These are phyloP conservation scores for Hirundichthys speculiger DNA, from an alignment of 2,113 vertebrate species.

Conservation along the genomic window DNA sequence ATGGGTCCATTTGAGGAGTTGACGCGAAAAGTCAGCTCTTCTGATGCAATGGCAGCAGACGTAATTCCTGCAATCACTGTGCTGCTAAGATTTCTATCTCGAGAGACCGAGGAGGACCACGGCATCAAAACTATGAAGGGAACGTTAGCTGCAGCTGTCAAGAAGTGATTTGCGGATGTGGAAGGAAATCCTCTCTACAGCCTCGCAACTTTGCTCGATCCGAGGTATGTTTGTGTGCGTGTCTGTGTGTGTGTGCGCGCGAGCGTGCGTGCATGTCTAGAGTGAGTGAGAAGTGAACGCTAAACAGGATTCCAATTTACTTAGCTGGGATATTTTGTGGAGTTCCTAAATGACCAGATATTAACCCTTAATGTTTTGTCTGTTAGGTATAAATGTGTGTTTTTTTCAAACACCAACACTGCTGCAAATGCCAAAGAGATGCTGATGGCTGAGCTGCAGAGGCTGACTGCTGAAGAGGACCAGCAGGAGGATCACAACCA, in stretches of 20 bases:
- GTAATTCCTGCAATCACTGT: slow-evolving; percentile 41
- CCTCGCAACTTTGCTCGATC: not conserved
- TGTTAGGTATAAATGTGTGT: not conserved
- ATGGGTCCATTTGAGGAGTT: too few relatives aligned
- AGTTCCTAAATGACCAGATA: too few relatives aligned
- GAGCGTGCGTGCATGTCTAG: too few relatives aligned
- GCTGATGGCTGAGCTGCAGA: not conserved
- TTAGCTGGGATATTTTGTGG: too few relatives aligned
- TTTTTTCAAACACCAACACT: not conserved
- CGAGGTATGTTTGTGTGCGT: not conserved
- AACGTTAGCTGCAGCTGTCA: slow-evolving; percentile 33
- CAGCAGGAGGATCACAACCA: too few relatives aligned
- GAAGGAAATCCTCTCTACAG: slow-evolving; percentile 7
- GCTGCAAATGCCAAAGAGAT: not conserved
- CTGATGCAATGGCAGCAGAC: slow-evolving; percentile 8
- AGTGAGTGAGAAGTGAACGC: too few relatives aligned
- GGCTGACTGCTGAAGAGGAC: not conserved
- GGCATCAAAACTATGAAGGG: slow-evolving; percentile 45
- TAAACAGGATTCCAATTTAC: too few relatives aligned
- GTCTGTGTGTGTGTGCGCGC: too few relatives aligned
- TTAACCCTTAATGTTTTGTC: too few relatives aligned
- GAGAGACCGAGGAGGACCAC: slow-evolving; percentile 24
- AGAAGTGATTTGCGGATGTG: slow-evolving; percentile 10
- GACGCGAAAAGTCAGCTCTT: not conserved
- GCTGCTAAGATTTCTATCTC: not conserved